Evolutionary conservation across 2,113 vertebrate species (phyloP), one percentile per base, ranked within the genome.

Genomic region (Gyps fulvus): DNA sequence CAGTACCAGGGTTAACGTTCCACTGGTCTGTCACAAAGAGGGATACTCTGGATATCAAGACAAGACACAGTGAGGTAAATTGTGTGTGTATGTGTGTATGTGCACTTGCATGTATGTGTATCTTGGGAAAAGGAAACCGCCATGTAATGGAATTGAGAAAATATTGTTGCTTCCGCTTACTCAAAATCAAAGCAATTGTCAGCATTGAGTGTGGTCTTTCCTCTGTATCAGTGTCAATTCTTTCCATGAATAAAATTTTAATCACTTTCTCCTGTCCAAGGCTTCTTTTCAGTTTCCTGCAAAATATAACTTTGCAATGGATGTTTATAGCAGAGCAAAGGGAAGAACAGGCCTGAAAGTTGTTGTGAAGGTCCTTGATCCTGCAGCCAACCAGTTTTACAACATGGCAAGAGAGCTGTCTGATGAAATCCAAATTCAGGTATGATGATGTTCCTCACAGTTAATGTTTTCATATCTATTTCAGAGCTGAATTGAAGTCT

Each of bases 381-480:
- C 98, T 21, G 47, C 88, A 8, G 98, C 98, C 4, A 98, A 98
- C 38, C 99, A 99, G 90, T 97, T 99, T 54, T 65, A 94, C 25
- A 98, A 97, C 55, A 95, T 98, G 40, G 95, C 97, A 25, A 96
- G 78, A 67, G 99, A 99, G 52, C 98, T 99, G 34, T 98, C 97
- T 0, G 99, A 99, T 83, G 99, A 99, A 97, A 98, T 99, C 94
- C 99, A 99, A 91, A 99, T 99, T 89, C 99, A 99, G 99, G 99
- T 99, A 97, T 32, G 27, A 50, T 43, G 11, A 18, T 58, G n/a
- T 80, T 84, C 57, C 61, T 49, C 18, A 29, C 1, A 27, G 58
- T 45, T 70, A 19, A 27, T 23, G 17, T 45, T 82, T 65, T 74
- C 54, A 13, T 82, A 32, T 7, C 22, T 81, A 0, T 36, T 95